Conservation (phyloP, 2,888 invertebrate genomes). For the Aspidiotus rigidus region DNA sequence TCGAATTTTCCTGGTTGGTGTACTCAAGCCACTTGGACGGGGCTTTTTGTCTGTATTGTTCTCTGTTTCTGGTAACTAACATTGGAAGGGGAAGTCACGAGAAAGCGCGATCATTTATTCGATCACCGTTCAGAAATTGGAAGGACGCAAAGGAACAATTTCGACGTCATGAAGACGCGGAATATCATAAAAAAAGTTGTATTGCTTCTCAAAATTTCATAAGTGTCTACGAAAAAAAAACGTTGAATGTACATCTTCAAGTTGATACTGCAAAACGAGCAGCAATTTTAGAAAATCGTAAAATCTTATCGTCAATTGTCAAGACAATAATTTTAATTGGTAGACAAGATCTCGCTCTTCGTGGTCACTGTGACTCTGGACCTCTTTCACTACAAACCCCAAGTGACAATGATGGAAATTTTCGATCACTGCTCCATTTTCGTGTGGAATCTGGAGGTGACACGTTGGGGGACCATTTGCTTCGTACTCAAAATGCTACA, state of each 20-base stretch:
- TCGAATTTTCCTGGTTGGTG: too few relatives aligned
- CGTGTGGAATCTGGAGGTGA: slow-evolving; percentile 37
- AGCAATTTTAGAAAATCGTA: slow-evolving; percentile 5
- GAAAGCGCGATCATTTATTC: too few relatives aligned
- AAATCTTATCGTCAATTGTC: background rate
- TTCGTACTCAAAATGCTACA: slow-evolving; percentile 9
- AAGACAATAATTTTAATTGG: slow-evolving; percentile 35
- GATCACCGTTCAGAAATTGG: too few relatives aligned
- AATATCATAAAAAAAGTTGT: too few relatives aligned
- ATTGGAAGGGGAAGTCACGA: too few relatives aligned
- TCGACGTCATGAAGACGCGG: too few relatives aligned
- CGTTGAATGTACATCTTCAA: slow-evolving; percentile 7
- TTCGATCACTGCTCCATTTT: slow-evolving; percentile 37
- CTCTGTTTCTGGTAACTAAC: too few relatives aligned
- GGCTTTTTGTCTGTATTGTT: too few relatives aligned
- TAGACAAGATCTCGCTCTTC: slow-evolving; percentile 39
- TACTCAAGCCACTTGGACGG: too few relatives aligned
- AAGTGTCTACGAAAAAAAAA: slow-evolving; percentile 19
- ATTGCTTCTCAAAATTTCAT: slow-evolving; percentile 21
- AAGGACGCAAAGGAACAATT: too few relatives aligned
- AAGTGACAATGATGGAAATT: slow-evolving; percentile 37
- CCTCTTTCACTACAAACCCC: slow-evolving; percentile 27
- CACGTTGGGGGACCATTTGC: too few relatives aligned
- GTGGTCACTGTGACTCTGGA: slow-evolving; percentile 39
- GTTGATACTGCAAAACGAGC: slow-evolving; percentile 2